Evolutionary conservation across 2,797 vertebrate species (phyloP), one percentile per base, ranked within the genome.

Genomic region (Sebastes cheni): DNA sequence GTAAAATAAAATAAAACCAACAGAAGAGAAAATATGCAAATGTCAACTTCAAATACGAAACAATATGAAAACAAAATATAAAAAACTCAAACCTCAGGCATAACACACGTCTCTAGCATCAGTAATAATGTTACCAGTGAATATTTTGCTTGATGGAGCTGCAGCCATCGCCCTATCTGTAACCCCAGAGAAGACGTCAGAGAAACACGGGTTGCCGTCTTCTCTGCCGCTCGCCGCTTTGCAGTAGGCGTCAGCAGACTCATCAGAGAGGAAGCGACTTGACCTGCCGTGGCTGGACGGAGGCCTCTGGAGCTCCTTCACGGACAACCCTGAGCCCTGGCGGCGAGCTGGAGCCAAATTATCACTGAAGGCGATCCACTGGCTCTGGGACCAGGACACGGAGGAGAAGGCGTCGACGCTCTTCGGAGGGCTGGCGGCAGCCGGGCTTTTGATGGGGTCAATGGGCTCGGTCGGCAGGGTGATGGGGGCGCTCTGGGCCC

Each of bases 351-450:
- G 90, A 72, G 92, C 81, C 56, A 93, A 90, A 75, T 93, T 90
- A 86, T 96, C 95, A 65, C 92, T 93, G 93, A 97, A 97, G 83
- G 95, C 96, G 60, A 97, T 95, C 95, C 96, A 97, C 85, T 96
- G 95, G 93, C 91, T 96, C 78, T 95, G 96, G 67, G 94, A 95
- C 94, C 88, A 93, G 77, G 92, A 95, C 88, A 92, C 78, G 30
- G 90, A 88, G 76, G 92, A 84, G 77, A 95, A 92, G 77, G 89
- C 78, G 68, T 93, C 91, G 8, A 78, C 85, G 72, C 78, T 94
- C 77, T 93, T 94, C 77, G 93, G 91, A 54, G 92, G 90, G 1
- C 83, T 81, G 79, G 75, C 61, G 12, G 89, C 72, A 25, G 72
- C 78, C n/a, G 79, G 80, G 93, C 75, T 79, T 32, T 60, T 54